Evolutionary conservation across 2,888 invertebrate genomes (phyloP).

Genomic region (Polydrusus cervinus): DNA sequence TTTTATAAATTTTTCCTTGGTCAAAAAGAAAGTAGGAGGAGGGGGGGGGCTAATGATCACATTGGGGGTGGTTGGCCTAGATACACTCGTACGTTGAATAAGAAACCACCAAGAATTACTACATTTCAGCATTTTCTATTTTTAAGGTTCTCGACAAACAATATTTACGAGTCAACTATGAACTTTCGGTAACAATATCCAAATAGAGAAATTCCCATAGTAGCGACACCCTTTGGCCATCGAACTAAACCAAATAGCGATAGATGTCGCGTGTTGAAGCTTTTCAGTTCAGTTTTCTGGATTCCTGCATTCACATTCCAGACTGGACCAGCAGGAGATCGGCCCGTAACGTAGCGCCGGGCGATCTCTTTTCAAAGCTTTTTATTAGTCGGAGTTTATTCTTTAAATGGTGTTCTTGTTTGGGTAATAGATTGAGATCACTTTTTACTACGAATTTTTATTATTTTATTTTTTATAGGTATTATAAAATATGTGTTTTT

Average conservation of each 20-base stretch:
- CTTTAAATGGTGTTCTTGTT: conserved; percentile 26
- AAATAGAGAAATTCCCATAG: conserved; percentile 53
- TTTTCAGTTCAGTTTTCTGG: conserved; percentile 56
- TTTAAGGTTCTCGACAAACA: not conserved
- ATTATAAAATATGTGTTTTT: not conserved
- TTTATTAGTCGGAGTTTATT: conserved; percentile 32
- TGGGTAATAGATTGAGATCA: conserved; percentile 17
- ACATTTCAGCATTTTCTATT: too few species aligned
- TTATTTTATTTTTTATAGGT: conserved; percentile 8
- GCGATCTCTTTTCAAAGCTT: conserved; percentile 33
- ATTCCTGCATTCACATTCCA: conserved; percentile 57
- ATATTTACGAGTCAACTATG: conserved; percentile 26
- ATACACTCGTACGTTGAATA: too few species aligned
- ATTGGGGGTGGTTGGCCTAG: too few species aligned
- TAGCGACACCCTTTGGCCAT: conserved; percentile 69
- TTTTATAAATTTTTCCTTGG: too few species aligned
- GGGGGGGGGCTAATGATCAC: too few species aligned
- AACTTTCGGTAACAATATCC: not conserved
- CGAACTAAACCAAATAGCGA: conserved; percentile 63
- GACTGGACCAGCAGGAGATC: conserved; percentile 27
- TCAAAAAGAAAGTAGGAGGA: too few species aligned
- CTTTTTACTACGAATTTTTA: conserved; percentile 7
- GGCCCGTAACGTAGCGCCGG: conserved; percentile 39
- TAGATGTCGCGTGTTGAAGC: conserved; percentile 67
- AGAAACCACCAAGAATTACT: too few species aligned